Conservation (phyloP, 2,888 invertebrate species). For the Drosophila dives region DNA sequence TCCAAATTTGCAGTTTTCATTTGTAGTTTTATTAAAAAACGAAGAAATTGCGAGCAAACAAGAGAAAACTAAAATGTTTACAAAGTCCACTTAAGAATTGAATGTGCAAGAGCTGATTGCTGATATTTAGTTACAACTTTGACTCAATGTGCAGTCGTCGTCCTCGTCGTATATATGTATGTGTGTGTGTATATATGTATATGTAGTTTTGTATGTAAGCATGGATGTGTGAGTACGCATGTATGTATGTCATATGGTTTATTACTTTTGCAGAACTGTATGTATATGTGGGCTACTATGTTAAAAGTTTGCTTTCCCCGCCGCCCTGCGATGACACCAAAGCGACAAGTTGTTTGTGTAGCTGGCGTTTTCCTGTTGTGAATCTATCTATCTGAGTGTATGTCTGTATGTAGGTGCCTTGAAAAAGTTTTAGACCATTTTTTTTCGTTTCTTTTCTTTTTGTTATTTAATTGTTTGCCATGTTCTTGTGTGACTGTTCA, state of each 20-base stretch:
- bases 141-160: conserved; percentile 61
- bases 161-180: conserved; percentile 24
- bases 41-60: neutral
- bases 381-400: neutral
- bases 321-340: conserved; percentile 35
- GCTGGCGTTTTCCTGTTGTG: conserved; percentile 17
- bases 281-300: conserved; percentile 75
- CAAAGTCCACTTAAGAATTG: conserved; percentile 12
- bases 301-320: conserved; percentile 66
- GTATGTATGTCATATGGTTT: conserved; percentile 53
- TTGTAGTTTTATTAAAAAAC: neutral
- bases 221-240: conserved; percentile 5
- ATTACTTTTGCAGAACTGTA: conserved; percentile 52
- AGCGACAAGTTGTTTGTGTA: conserved; percentile 66
- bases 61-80: neutral
- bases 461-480: conserved; percentile 67
- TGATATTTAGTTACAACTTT: conserved; percentile 32
- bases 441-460: conserved; percentile 42
- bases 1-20: neutral
- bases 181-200: neutral
- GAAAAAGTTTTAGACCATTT: conserved; percentile 65
- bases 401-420: conserved; percentile 36
- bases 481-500: conserved; percentile 49
- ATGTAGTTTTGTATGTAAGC: neutral
- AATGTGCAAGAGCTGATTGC: conserved; percentile 32